Percentiles rank a stretch among this genome's conserved stretches.
phyloP scores from a whole-genome alignment of 2,113 vertebrate genomes.

The Gymnobelideus leadbeateri region DNA sequence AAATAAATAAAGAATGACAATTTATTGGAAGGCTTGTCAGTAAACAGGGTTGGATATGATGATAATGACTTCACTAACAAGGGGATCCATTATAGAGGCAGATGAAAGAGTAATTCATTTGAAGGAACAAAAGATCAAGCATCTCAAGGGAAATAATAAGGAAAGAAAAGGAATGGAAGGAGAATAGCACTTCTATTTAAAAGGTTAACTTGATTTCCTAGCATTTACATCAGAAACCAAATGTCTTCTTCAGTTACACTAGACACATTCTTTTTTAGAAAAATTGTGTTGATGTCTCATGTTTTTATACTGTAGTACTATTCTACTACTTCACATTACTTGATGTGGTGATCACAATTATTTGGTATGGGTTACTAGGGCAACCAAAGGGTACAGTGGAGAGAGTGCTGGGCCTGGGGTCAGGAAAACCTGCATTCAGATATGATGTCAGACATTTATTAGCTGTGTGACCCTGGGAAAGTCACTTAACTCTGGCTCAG shows the following conservation, averaged over 20 bases:
- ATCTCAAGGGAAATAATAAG: neutral
- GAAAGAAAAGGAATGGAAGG: neutral
- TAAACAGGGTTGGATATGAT: neutral
- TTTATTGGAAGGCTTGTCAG: neutral
- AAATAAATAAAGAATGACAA: neutral
- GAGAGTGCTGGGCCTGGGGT: neutral
- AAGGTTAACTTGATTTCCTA: slow-evolving; percentile 2
- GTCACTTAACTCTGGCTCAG: neutral
- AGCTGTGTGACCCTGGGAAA: neutral
- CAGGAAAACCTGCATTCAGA: neutral
- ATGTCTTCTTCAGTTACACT: slow-evolving; percentile 29
- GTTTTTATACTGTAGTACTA: neutral
- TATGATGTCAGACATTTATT: neutral
- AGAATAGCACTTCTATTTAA: neutral
- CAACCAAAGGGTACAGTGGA: neutral
- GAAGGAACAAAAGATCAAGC: neutral
- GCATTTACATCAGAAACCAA: slow-evolving; percentile 31
- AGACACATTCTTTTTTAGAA: neutral
- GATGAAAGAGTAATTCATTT: neutral
- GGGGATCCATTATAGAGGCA: neutral
- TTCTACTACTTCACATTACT: neutral
- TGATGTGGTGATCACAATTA: neutral
- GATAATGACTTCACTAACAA: neutral
- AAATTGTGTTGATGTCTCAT: neutral
- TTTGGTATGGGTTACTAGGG: neutral